Evolutionary conservation across 2,888 invertebrate genomes (phyloP).

Genomic region (Melanostoma scalare): DNA sequence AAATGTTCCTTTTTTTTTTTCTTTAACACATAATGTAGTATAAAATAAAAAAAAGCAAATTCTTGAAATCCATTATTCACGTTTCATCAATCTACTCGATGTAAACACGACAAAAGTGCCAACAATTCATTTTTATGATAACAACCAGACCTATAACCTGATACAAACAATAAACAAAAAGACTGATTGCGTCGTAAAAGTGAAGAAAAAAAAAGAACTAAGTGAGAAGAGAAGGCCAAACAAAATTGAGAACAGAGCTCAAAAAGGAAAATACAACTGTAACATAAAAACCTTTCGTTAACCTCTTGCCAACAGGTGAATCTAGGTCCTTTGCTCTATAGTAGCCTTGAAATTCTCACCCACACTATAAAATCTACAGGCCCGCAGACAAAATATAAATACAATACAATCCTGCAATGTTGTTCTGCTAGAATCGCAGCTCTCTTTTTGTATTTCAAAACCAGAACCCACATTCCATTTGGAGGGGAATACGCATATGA

Average conservation of each 20-base stretch:
- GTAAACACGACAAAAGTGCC: slow-evolving; percentile 45
- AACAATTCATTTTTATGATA: slow-evolving; percentile 66
- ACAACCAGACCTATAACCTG: slow-evolving; percentile 53
- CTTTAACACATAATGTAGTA: not conserved
- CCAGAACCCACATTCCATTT: not conserved
- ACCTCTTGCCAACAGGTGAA: slow-evolving; percentile 64
- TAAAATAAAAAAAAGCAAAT: slow-evolving; percentile 5
- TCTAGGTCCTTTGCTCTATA: slow-evolving; percentile 50
- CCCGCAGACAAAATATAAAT: slow-evolving; percentile 45
- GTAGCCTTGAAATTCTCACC: slow-evolving; percentile 62
- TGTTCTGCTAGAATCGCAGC: not conserved
- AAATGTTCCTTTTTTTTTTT: not conserved
- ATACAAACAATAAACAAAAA: slow-evolving; percentile 68
- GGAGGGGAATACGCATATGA: slow-evolving; percentile 43
- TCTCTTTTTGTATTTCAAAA: not conserved
- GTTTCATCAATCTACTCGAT: slow-evolving; percentile 44
- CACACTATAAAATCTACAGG: slow-evolving; percentile 20
- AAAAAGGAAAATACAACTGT: slow-evolving; percentile 10
- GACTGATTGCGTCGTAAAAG: slow-evolving; percentile 68
- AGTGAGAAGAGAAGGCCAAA: not conserved
- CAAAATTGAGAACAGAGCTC: not conserved
- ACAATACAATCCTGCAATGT: not conserved
- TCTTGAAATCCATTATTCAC: slow-evolving; percentile 53
- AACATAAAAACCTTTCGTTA: slow-evolving; percentile 44
- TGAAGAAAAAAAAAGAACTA: not conserved